Evolutionary conservation across 1,140 invertebrate genomes (phyloP).

Genomic region (Streblospio benedicti): DNA sequence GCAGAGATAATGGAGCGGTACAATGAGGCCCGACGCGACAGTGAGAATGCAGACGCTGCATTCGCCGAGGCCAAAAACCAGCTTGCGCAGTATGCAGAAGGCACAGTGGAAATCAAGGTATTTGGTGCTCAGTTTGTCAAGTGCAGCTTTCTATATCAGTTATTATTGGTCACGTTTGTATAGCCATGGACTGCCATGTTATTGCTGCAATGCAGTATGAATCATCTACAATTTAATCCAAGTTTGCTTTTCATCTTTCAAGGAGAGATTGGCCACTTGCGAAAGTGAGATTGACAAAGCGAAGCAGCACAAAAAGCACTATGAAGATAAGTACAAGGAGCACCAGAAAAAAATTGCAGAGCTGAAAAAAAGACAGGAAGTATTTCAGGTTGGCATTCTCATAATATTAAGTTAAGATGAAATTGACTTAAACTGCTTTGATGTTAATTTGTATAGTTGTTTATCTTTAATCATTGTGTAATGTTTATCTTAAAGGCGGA

Average conservation of each 20-base stretch:
- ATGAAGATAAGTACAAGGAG: constrained; percentile 35
- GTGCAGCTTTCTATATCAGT: no score
- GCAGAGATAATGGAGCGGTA: no score
- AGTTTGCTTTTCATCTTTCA: constrained; percentile 9
- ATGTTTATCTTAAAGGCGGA: constrained; percentile 4
- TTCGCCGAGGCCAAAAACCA: no score
- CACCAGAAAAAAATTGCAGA: constrained; percentile 33
- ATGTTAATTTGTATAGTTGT: constrained; percentile 12
- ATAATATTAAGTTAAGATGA: neutral
- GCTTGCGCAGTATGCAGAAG: no score
- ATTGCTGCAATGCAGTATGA: no score
- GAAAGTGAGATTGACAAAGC: constrained; percentile 31
- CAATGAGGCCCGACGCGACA: no score
- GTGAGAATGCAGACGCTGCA: no score
- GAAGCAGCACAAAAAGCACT: constrained; percentile 30
- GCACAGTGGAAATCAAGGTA: no score
- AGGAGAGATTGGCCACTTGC: constrained; percentile 30
- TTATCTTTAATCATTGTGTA: constrained; percentile 7
- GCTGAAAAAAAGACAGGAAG: constrained; percentile 16
- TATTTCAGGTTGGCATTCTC: constrained; percentile 27
- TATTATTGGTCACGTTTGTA: no score
- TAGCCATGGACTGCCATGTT: no score
- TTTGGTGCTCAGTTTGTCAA: no score
- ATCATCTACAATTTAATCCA: no score
- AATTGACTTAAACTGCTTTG: constrained; percentile 11